Base-by-base conservation (phyloP, 2,888 invertebrate genomes). In the Dasysyrphus tricinctus region DNA sequence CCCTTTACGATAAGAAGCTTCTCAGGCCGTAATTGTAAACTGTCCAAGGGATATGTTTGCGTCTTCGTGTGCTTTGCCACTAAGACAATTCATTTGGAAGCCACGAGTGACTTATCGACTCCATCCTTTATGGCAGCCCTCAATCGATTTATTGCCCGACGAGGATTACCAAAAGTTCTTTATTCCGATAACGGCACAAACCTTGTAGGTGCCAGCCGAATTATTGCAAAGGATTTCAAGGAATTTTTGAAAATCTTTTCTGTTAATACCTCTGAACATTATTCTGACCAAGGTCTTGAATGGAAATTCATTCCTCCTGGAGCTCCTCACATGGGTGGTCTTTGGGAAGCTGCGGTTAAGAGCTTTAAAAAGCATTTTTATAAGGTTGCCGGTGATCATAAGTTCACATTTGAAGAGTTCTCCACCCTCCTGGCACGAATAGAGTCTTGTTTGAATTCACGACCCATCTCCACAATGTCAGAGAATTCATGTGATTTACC, bases 101-200 rank as follows among this genome's bases (percentile, higher is more conserved):
- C 32, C 3, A 39, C 70, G 0, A 70, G 61, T 37, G 78, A 70
- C 14, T 61, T 78, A 42, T 78, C 70, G 5, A 72, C 70, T 14
- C n/a, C 70, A 14, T 24, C 70, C 2, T 78, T 78, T 32, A 24
- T 70, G 24, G 78, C 78, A 12, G 78, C 70, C 9, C 63, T 78
- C 14, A 32, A 37, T 19, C 39, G 70, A 2, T 78, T 78, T 34
- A 16, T 47, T 12, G 37, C 70, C 5, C 29, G 70, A 12, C 78
- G 70, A 37, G 61, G 77, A 11, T 49, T 59, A 12, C 56, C 56
- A 2, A 9, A 49, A 1, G 42, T 49, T 11, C 11, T 77, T 2
- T 77, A 59, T 34, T 69, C 77, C 3, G 69, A 69, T 37, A 77
- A 77, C 12, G 77, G 59, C 14, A 70, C 78, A 19, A 78, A 78